A percentile compares a stretch with the other conserved stretches of the same genome.
Evolutionary conservation across 2,888 invertebrate species (phyloP).

Genomic region (Cancer borealis): DNA sequence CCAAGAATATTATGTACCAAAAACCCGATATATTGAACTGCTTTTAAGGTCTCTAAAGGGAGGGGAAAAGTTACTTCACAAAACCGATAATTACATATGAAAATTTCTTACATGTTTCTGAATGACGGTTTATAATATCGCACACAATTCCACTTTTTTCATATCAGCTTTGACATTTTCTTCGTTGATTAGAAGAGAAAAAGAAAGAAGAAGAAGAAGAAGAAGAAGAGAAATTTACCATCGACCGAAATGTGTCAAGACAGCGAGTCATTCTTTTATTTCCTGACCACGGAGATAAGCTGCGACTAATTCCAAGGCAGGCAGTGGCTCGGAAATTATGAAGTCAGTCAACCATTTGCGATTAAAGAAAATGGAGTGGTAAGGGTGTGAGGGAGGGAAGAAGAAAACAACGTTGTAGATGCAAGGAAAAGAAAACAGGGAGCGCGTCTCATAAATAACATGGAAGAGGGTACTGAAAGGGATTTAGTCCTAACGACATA

Average conservation of each 20-base stretch:
- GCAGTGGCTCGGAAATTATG: neutral
- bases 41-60: neutral
- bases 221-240: neutral
- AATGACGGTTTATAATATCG: too few relatives aligned
- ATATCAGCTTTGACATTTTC: neutral
- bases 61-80: neutral
- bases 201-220: too few relatives aligned
- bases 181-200: too few relatives aligned
- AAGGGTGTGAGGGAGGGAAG: neutral
- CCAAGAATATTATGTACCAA: neutral
- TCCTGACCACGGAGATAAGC: conserved; percentile 20
- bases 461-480: neutral
- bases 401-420: neutral
- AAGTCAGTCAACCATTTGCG: neutral
- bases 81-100: neutral
- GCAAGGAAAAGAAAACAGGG: neutral
- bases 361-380: neutral
- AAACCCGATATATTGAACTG: neutral
- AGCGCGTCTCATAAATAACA: neutral
- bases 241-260: neutral
- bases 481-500: neutral
- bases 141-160: neutral
- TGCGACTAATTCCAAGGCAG: neutral
- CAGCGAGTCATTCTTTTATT: conserved; percentile 1
- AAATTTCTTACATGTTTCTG: neutral